phyloP scores from a whole-genome alignment of 2,888 invertebrate genomes.

The Macaria liturata region DNA sequence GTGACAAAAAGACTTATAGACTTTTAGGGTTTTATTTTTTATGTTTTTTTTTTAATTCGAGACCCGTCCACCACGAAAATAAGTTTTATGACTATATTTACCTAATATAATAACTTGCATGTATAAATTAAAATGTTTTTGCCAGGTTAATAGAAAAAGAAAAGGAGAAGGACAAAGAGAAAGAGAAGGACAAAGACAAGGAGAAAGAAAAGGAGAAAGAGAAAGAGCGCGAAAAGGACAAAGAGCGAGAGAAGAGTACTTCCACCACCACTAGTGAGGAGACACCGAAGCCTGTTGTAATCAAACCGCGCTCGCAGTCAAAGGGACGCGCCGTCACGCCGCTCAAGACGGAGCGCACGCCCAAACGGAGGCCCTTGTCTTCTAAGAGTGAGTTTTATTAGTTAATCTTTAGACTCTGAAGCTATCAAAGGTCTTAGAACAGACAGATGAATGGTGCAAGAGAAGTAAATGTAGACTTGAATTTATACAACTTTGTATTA shows the following conservation, averaged over 20 bases:
- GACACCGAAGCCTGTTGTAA: conserved; percentile 43
- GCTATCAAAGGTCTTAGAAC: no score
- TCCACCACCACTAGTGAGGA: conserved; percentile 63
- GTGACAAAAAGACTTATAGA: no score
- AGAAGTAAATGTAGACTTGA: no score
- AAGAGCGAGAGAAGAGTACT: conserved; percentile 54
- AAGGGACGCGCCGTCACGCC: conserved; percentile 63
- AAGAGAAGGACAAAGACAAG: conserved; percentile 41
- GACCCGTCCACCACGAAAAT: no score
- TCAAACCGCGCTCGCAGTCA: conserved; percentile 68
- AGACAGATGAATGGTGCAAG: no score
- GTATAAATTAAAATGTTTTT: not conserved
- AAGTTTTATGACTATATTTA: no score
- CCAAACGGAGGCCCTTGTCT: conserved; percentile 62
- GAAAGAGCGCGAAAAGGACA: conserved; percentile 48
- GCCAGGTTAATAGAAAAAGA: conserved; percentile 47
- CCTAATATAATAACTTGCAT: no score
- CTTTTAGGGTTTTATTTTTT: no score
- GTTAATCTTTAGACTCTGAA: no score
- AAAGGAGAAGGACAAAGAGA: conserved; percentile 51
- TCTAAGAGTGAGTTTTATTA: conserved; percentile 73
- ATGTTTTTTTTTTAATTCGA: no score
- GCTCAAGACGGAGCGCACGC: conserved; percentile 58
- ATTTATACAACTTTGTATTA: no score
- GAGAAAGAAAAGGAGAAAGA: conserved; percentile 52